Evolutionary conservation across 2,113 vertebrate species (phyloP), one percentile per base, ranked within the genome.

Genomic region (Tylochromis polylepis): DNA sequence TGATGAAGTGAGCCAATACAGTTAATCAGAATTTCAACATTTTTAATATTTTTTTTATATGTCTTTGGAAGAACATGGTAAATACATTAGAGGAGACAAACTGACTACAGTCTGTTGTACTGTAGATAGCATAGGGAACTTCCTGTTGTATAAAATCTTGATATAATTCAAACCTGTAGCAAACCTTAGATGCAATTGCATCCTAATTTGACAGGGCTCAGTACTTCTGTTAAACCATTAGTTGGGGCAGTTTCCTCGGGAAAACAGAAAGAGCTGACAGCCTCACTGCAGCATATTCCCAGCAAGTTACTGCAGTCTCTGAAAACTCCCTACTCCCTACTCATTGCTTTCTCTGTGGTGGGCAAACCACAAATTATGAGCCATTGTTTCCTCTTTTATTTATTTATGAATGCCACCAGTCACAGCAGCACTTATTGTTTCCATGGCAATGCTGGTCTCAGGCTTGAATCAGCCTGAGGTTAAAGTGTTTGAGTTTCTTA

Each of bases 191-290:
- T 20, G 1, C 62, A 14, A 34, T 67, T 11, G 62, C 18, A 36
- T 38, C 60, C n/a, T 67, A 0, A 41, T 67, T 38, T 67, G 62
- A 22, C 62, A 67, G 36, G 62, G 20, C 36, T 67, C 62, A 2
- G 20, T 67, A 67, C 20, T 15, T 41, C 14, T 0, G 20, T 22
- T 67, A 22, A 67, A 38, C 11, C 36, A 1, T 41, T 41, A 38
- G 0, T 9, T 5, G 20, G 11, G 36, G 34, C 36, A 41, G 0
- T 41, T 38, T 41, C 62, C 34, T 67, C 20, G 2, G 20, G 62
- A 20, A 0, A 67, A 67, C 36, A 0, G 34, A 70, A 41, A 0
- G 12, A 70, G 65, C 62, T 67, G 62, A 67, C 34, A 41, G 36
- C 62, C 62, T 67, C 36, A 5, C 34, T 67, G 62, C 36, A n/a